Conservation (phyloP, 2,888 invertebrate genomes). For the Glyphotaelius pellucidus region DNA sequence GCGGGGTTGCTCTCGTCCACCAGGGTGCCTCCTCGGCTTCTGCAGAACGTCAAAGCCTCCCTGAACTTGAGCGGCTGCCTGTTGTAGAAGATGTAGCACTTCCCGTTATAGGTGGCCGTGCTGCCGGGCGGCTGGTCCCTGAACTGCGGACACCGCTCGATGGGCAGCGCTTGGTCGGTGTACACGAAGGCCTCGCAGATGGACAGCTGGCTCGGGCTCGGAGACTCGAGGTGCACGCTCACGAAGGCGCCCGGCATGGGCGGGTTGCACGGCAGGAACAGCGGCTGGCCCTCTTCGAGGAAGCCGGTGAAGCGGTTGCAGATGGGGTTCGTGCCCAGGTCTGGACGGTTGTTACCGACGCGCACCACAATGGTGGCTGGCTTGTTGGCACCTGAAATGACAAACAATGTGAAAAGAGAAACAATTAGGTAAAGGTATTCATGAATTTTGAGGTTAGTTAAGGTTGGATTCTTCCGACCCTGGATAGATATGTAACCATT, state of each 20-base stretch:
- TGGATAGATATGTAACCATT: no score
- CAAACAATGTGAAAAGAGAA: background rate
- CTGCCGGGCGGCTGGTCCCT: constrained; percentile 95
- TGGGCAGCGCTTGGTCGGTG: constrained; percentile 93
- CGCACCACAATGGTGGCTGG: constrained; percentile 92
- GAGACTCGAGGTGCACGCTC: constrained; percentile 91
- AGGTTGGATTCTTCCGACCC: no score
- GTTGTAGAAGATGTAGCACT: constrained; percentile 96
- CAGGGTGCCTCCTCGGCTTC: constrained; percentile 88
- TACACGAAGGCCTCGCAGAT: constrained; percentile 97
- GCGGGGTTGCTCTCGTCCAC: constrained; percentile 96
- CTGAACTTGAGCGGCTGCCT: constrained; percentile 88
- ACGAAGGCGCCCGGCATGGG: constrained; percentile 97
- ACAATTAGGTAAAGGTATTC: no score
- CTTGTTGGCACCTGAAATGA: constrained; percentile 81
- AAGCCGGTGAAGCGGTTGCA: constrained; percentile 93
- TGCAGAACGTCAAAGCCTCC: constrained; percentile 88
- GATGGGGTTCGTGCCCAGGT: constrained; percentile 93
- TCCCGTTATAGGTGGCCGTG: constrained; percentile 95
- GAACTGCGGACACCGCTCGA: constrained; percentile 95
- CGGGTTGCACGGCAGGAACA: constrained; percentile 95
- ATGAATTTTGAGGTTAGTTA: no score
- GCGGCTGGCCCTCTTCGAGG: constrained; percentile 92
- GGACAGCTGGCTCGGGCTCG: constrained; percentile 86
- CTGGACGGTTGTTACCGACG: constrained; percentile 95